Percentiles rank a stretch among this genome's conserved stretches.
Evolutionary conservation across 2,797 vertebrate genomes (phyloP).

Genomic region (Meriones psammophilus): DNA sequence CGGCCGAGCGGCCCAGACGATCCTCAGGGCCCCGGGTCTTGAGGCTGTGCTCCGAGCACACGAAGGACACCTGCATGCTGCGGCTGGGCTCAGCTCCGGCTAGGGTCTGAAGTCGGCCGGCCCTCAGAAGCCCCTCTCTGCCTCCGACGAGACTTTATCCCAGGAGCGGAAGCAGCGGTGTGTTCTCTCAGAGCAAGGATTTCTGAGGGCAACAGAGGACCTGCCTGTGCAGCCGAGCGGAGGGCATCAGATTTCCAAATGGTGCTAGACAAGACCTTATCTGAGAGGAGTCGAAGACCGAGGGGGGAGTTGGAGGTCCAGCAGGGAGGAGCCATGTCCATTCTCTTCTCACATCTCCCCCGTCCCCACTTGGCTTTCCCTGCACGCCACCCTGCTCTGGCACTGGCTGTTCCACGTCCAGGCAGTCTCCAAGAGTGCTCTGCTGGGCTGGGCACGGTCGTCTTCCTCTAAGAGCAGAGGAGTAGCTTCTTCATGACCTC

Average conservation of each 20-base stretch:
- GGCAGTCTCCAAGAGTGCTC: background rate
- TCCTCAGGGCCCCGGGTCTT: conserved; percentile 95
- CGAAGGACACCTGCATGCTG: conserved; percentile 97
- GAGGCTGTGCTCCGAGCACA: conserved; percentile 96
- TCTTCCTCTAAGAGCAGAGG: background rate
- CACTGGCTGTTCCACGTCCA: background rate
- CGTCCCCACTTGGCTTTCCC: background rate
- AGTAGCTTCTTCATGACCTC: background rate
- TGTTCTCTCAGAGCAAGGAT: background rate
- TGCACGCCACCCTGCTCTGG: background rate
- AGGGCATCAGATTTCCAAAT: conserved; percentile 41
- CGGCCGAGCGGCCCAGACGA: conserved; percentile 93
- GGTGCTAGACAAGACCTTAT: background rate
- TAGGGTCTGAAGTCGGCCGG: background rate
- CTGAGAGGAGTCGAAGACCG: background rate
- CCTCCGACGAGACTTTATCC: background rate
- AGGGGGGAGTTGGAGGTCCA: background rate
- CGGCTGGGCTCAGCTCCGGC: conserved; percentile 15
- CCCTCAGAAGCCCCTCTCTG: background rate
- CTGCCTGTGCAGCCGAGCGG: background rate
- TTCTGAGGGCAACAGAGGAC: background rate
- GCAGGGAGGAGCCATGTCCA: background rate
- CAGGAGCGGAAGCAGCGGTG: background rate
- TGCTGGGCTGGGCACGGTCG: background rate
- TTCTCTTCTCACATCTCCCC: background rate